Conservation (phyloP, 2,113 vertebrate genomes). For the Noturus placidus region DNA sequence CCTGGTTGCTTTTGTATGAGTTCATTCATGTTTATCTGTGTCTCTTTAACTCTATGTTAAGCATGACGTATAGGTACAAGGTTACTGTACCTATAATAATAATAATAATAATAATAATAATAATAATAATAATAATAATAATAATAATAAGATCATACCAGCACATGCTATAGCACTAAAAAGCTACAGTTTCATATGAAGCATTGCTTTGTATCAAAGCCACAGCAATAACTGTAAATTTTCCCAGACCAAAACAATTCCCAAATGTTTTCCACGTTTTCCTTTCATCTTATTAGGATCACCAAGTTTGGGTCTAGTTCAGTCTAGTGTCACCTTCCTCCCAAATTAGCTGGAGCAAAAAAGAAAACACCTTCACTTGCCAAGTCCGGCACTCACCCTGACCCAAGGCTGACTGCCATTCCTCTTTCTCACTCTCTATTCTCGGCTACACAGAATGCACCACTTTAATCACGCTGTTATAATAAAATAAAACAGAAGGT, state of each 20-base stretch:
- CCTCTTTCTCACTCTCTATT: constrained; percentile 30
- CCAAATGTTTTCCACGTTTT: background rate
- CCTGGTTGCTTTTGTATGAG: background rate
- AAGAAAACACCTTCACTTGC: constrained; percentile 28
- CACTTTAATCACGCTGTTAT: constrained; percentile 46
- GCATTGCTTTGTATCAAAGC: background rate
- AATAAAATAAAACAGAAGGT: constrained; percentile 55
- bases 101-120: too few species aligned
- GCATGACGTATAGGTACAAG: background rate
- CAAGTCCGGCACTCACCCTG: background rate
- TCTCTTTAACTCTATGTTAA: background rate
- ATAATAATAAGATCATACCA: background rate
- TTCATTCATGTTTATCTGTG: background rate
- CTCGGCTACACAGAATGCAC: background rate
- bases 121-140: too few species aligned
- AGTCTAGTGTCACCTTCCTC: constrained; percentile 39
- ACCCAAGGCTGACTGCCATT: constrained; percentile 15
- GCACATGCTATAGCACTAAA: background rate
- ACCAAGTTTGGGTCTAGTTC: constrained; percentile 14
- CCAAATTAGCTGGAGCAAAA: constrained; percentile 26
- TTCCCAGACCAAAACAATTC: background rate
- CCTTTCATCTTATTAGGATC: background rate
- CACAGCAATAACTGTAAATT: background rate
- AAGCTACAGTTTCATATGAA: background rate
- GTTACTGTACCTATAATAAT: too few species aligned